Evolutionary conservation across 2,888 invertebrate genomes (phyloP).

Genomic region (Carterocephalus palaemon): DNA sequence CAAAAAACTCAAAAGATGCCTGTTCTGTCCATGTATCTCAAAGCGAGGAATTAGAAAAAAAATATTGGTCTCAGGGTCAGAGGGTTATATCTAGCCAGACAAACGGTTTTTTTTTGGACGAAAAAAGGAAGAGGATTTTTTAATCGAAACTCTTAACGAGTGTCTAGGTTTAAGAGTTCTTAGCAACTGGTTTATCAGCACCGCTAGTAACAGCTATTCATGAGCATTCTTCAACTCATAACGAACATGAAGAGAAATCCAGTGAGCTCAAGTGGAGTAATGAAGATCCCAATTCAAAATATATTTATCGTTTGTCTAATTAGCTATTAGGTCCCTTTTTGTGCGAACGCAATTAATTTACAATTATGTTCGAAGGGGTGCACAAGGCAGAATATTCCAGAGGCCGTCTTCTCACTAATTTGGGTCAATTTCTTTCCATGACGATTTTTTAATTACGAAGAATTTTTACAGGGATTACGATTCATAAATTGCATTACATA

Average conservation of each 20-base stretch:
- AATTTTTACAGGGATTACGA: conserved; percentile 30
- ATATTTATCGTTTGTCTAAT: conserved; percentile 66
- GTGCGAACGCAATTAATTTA: conserved; percentile 63
- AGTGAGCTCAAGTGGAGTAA: conserved; percentile 5
- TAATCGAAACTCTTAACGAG: no score
- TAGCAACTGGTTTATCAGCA: no score
- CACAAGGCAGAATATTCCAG: conserved; percentile 64
- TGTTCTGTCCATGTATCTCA: no score
- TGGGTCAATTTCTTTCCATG: conserved; percentile 48
- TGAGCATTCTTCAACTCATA: no score
- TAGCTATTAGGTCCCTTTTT: conserved; percentile 42
- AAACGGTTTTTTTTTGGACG: no score
- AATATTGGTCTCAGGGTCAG: no score
- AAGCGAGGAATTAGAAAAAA: no score
- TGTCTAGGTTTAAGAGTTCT: no score
- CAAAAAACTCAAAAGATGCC: no score
- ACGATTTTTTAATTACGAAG: conserved; percentile 44
- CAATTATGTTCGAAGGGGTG: conserved; percentile 70
- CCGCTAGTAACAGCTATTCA: no score
- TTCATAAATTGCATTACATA: conserved; percentile 19
- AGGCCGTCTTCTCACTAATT: conserved; percentile 53
- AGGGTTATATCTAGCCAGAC: no score
- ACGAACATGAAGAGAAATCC: neutral
- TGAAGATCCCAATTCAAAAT: conserved; percentile 42
- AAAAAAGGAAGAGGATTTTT: no score